These are phyloP conservation scores for Trachelus stipa DNA, from an alignment of 2,888 invertebrate species.

Conservation along the genomic window DNA sequence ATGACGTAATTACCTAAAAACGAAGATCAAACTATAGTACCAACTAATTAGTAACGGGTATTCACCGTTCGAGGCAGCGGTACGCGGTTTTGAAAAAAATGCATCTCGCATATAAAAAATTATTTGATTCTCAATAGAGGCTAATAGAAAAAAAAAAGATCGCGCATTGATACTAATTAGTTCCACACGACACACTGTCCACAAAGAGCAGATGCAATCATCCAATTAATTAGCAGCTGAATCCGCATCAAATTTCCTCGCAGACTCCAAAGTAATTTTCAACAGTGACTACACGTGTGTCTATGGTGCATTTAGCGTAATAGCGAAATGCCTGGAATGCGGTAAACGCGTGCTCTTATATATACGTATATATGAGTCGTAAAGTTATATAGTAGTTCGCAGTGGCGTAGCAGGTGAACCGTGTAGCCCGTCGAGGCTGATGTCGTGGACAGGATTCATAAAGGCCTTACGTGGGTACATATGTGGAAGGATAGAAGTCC, in stretches of 20 bases:
- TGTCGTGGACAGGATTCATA: neutral
- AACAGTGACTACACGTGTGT: neutral
- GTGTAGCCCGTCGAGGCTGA: neutral
- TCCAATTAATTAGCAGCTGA: neutral
- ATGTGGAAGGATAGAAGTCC: slow-evolving; percentile 6
- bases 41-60: neutral
- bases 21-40: neutral
- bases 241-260: neutral
- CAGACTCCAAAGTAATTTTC: neutral
- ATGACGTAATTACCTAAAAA: neutral
- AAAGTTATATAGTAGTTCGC: neutral
- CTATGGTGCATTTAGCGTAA: neutral
- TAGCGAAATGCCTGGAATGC: neutral
- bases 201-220: neutral
- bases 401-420: neutral
- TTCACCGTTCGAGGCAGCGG: neutral
- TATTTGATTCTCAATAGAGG: too few species aligned
- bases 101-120: neutral
- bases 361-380: neutral
- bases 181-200: too few species aligned
- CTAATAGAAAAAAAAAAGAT: too few species aligned
- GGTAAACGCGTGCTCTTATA: neutral
- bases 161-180: neutral
- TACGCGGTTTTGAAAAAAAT: neutral
- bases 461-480: neutral